These are phyloP conservation scores for Palythoa caribaeorum DNA, from an alignment of 92 coral and sea anemone genomes.

Conservation along the genomic window DNA sequence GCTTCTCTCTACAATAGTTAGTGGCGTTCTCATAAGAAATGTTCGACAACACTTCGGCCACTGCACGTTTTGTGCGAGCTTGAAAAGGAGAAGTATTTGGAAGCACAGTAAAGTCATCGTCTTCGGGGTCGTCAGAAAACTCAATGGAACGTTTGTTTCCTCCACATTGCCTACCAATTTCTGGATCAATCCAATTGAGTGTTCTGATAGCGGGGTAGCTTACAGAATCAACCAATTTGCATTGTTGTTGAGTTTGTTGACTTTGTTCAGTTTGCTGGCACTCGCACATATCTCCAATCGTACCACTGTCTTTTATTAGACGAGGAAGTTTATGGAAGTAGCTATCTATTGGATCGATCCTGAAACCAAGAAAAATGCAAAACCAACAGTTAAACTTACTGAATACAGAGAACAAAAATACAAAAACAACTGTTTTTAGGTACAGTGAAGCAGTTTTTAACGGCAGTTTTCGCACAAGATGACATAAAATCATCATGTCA, in stretches of 20 bases:
- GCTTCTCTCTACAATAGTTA: conserved; percentile 6
- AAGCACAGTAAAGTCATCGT: not conserved
- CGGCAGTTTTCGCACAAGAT: too few relatives aligned
- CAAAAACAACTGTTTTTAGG: too few relatives aligned
- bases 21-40: conserved; percentile 26
- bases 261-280: not conserved
- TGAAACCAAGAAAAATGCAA: not conserved
- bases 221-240: not conserved
- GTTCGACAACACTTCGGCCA: not conserved
- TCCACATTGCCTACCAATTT: not conserved
- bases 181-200: not conserved
- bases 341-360: not conserved
- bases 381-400: too few relatives aligned
- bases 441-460: too few relatives aligned
- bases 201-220: not conserved
- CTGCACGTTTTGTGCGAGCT: conserved; percentile 20
- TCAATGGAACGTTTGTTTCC: conserved; percentile 7
- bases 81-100: not conserved
- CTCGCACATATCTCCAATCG: not conserved
- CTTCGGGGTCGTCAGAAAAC: conserved; percentile 4
- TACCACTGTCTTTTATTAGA: not conserved
- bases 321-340: not conserved
- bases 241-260: not conserved
- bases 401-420: too few relatives aligned
- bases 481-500: too few relatives aligned